Evolutionary conservation across 2,113 vertebrate species (phyloP).

Genomic region (Anguilla rostrata): DNA sequence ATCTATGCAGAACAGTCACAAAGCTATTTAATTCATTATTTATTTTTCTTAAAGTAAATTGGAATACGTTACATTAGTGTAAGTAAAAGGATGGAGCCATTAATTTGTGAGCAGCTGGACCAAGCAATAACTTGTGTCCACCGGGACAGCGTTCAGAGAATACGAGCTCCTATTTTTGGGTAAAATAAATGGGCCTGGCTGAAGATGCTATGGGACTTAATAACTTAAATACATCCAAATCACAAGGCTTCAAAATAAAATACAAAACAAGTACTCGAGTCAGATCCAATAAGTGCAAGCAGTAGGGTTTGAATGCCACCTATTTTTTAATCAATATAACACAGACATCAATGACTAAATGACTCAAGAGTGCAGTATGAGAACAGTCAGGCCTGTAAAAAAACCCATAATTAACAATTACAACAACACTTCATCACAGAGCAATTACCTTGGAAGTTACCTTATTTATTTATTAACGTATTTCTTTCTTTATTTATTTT

Average conservation of each 20-base stretch:
- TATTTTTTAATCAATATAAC: too few species aligned
- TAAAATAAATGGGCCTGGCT: not conserved
- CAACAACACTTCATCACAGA: too few species aligned
- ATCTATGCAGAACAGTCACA: conserved; percentile 58
- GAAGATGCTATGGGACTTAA: not conserved
- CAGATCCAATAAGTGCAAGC: not conserved
- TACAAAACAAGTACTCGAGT: not conserved
- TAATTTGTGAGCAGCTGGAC: conserved; percentile 27
- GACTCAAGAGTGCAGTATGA: too few species aligned
- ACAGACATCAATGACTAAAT: too few species aligned
- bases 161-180: not conserved
- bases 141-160: not conserved
- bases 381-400: too few species aligned
- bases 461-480: too few species aligned
- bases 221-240: not conserved
- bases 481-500: too few species aligned
- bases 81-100: conserved; percentile 38
- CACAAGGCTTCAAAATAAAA: not conserved
- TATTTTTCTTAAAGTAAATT: conserved; percentile 27
- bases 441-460: too few species aligned
- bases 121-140: not conserved
- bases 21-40: conserved; percentile 26
- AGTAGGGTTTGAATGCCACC: not conserved
- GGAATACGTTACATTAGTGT: conserved; percentile 32
- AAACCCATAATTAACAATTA: too few species aligned